These are phyloP conservation scores for Pegea sp. DNA, from an alignment of 23 tunicate species.

Conservation along the genomic window DNA sequence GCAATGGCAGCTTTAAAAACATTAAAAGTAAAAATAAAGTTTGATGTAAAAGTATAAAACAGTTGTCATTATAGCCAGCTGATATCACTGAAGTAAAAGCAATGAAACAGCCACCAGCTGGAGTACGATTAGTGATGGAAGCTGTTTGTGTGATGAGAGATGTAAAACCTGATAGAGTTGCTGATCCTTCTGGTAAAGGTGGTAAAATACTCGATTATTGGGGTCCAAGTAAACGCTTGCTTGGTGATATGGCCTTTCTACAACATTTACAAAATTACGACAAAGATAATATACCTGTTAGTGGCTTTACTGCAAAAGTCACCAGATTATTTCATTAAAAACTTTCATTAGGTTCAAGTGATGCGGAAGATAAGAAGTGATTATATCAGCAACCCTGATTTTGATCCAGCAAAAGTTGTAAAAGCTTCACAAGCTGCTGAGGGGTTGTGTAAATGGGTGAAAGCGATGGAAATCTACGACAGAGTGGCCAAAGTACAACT, in stretches of 20 bases:
- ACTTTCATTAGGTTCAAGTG: slow-evolving; percentile 35
- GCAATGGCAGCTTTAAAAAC: slow-evolving; percentile 88
- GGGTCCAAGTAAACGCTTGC: slow-evolving; percentile 92
- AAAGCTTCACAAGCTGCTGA: slow-evolving; percentile 98
- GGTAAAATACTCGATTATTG: slow-evolving; percentile 92
- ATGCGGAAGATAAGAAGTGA: slow-evolving; percentile 92
- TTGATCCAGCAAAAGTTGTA: slow-evolving; percentile 79
- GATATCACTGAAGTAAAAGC: slow-evolving; percentile 90
- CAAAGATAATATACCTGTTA: slow-evolving; percentile 89
- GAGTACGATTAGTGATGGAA: slow-evolving; percentile 92
- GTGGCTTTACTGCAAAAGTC: not conserved
- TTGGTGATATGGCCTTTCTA: slow-evolving; percentile 90
- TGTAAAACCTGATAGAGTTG: slow-evolving; percentile 81
- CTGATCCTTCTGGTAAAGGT: slow-evolving; percentile 85
- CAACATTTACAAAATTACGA: slow-evolving; percentile 57
- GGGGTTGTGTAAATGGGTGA: slow-evolving; percentile 95
- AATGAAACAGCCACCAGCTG: slow-evolving; percentile 94
- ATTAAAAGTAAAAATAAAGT: slow-evolving; percentile 16
- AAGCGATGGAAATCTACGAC: slow-evolving; percentile 98
- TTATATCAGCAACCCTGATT: slow-evolving; percentile 86
- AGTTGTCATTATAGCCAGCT: slow-evolving; percentile 57
- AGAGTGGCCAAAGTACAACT: slow-evolving; percentile 74
- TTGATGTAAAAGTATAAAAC: not conserved
- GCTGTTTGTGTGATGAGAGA: slow-evolving; percentile 96
- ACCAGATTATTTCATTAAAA: not conserved